These are phyloP conservation scores for Spisula subtruncata DNA, from an alignment of 2,888 invertebrate genomes.

Conservation along the genomic window DNA sequence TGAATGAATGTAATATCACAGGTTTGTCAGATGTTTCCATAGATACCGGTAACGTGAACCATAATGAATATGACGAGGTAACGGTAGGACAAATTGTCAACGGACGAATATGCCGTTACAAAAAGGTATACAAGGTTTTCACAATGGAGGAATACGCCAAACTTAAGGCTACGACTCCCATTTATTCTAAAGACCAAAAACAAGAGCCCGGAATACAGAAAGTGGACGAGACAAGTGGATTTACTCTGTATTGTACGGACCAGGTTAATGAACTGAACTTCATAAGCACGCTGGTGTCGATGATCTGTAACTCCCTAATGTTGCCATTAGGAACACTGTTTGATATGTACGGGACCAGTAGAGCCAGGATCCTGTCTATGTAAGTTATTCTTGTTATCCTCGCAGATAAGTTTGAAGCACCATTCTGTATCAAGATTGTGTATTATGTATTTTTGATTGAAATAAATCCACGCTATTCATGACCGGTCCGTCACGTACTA, in stretches of 20 bases:
- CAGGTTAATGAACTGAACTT: slow-evolving; percentile 74
- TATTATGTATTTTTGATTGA: too few species aligned
- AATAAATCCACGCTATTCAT: too few species aligned
- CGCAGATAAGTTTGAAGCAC: too few species aligned
- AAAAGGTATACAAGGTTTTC: slow-evolving; percentile 37
- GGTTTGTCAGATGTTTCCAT: neutral
- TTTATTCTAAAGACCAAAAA: neutral
- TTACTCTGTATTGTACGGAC: slow-evolving; percentile 57
- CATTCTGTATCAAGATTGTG: too few species aligned
- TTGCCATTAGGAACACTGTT: slow-evolving; percentile 78
- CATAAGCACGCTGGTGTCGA: slow-evolving; percentile 71
- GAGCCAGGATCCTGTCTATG: slow-evolving; percentile 80
- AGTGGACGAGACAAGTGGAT: neutral
- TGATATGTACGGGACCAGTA: slow-evolving; percentile 80
- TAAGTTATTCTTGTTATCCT: slow-evolving; percentile 27
- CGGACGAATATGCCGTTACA: slow-evolving; percentile 37
- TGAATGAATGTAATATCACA: slow-evolving; percentile 68
- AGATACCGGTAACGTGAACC: neutral
- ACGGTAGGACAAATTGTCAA: neutral
- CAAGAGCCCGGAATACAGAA: neutral
- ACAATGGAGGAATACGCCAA: slow-evolving; percentile 42
- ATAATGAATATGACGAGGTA: neutral
- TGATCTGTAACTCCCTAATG: slow-evolving; percentile 74
- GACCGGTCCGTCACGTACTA: too few species aligned
- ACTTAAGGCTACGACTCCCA: neutral